phyloP scores from a whole-genome alignment of 2,797 vertebrate species.

The Coilia nasus region DNA sequence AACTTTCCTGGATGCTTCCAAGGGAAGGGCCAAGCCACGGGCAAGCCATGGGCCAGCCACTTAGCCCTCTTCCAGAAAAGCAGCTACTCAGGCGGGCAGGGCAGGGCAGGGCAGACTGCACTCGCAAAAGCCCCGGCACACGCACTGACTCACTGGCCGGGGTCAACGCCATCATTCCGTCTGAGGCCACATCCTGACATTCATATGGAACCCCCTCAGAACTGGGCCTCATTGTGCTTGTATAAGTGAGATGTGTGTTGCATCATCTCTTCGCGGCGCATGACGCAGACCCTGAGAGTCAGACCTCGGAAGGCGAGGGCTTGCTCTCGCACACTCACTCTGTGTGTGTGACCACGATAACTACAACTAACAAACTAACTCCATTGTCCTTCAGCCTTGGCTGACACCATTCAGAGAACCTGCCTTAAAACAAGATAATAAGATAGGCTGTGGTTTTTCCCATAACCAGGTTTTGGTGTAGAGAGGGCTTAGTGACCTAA shows the following conservation, averaged over 20 bases:
- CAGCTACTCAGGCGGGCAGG: not conserved
- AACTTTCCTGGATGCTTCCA: conserved; percentile 13
- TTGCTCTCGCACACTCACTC: not conserved
- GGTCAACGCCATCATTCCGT: not conserved
- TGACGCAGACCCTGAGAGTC: not conserved
- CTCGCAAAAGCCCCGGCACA: not conserved
- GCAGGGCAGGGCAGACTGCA: too few species aligned
- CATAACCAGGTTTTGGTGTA: not conserved
- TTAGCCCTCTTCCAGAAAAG: not conserved
- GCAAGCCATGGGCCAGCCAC: not conserved
- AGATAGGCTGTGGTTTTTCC: not conserved
- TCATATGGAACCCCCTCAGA: conserved; percentile 9
- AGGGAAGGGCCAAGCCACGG: not conserved
- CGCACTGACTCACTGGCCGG: conserved; percentile 6
- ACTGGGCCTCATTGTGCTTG: conserved; percentile 24
- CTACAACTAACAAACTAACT: not conserved
- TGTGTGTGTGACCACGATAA: not conserved
- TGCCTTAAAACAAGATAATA: not conserved
- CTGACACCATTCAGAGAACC: not conserved
- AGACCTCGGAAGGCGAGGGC: not conserved
- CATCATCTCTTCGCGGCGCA: not conserved
- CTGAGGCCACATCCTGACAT: conserved; percentile 27
- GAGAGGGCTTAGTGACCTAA: not conserved
- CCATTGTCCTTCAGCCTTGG: not conserved
- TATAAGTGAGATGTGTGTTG: not conserved